Evolutionary conservation across 2,797 vertebrate genomes (phyloP), one percentile per base, ranked within the genome.

Genomic region (Pempheris klunzingeri): DNA sequence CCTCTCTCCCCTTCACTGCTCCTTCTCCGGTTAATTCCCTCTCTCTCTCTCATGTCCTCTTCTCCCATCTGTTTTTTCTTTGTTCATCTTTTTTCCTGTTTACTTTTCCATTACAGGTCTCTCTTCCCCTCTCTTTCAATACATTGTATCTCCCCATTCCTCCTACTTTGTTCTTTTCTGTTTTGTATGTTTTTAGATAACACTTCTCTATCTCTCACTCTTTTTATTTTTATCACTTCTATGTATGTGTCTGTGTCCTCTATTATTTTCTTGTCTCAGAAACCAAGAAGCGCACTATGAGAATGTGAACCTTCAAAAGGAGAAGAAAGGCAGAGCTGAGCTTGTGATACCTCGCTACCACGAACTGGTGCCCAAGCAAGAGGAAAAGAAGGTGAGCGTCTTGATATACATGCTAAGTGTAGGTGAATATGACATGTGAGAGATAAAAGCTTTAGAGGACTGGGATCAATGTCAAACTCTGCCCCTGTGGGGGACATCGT

Each of bases 221-320:
- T 73, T 3, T 68, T 43, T 53, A n/a, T 78, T 71, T 58, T 32
- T 50, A 41, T 77, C 17, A 55, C 6, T 24, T 39, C 12, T 64
- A 15, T 74, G 41, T 53, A 26, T 82, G 22, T 58, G 32, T 15
- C 32, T 70, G 15, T 69, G 58, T 70, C 3, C 78, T 77, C 24
- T 62, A 13, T 75, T 73, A 39, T 78, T 78, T 46, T 77, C 28
- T 66, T 74, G 57, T 67, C 85, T 43, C 81, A 97, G 96, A 84
- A 81, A 94, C 82, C 87, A 81, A 62, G 50, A 78, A 74, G 58
- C 88, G 43, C 67, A 70, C 71, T 96, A 92, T 85, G 94, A 96
- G 91, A 96, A 97, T 50, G 70, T 96, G 86, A 97, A 95, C 82
- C 83, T 95, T 83, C 93, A 91, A 85, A 95, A 87, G 87, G 93